A percentile compares a stretch with the other conserved stretches of the same genome.
phyloP scores from a whole-genome alignment of 2,888 invertebrate species.

The Tetragnatha montana region DNA sequence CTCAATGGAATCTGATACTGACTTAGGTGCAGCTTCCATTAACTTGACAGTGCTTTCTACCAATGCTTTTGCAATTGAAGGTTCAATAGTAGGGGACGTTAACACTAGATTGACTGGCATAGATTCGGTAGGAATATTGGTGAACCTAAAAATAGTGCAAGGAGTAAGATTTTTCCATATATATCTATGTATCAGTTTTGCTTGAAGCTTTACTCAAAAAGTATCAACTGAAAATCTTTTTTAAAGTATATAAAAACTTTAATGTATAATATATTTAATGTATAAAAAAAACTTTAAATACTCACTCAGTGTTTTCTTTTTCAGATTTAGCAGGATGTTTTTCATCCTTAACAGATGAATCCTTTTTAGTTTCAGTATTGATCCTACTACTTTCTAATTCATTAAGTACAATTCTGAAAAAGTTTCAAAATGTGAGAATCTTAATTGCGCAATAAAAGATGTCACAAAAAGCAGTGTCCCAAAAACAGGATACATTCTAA shows the following conservation, averaged over 20 bases:
- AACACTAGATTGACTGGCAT: conserved; percentile 10
- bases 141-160: neutral
- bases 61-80: neutral
- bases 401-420: conserved; percentile 16
- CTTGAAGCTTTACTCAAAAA: no score
- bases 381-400: conserved; percentile 54
- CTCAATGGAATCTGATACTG: neutral
- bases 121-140: neutral
- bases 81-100: conserved; percentile 18
- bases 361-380: conserved; percentile 4
- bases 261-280: neutral
- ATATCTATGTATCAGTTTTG: no score
- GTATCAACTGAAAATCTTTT: no score
- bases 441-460: neutral
- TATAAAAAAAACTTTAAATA: neutral
- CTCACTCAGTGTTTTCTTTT: neutral
- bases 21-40: neutral
- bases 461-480: neutral
- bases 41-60: neutral
- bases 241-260: no score
- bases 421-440: neutral
- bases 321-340: neutral
- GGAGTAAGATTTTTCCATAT: no score
- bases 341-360: neutral
- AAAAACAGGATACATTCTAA: neutral